Conservation (phyloP, 2,113 vertebrate species). For the Chaenogobius annularis region DNA sequence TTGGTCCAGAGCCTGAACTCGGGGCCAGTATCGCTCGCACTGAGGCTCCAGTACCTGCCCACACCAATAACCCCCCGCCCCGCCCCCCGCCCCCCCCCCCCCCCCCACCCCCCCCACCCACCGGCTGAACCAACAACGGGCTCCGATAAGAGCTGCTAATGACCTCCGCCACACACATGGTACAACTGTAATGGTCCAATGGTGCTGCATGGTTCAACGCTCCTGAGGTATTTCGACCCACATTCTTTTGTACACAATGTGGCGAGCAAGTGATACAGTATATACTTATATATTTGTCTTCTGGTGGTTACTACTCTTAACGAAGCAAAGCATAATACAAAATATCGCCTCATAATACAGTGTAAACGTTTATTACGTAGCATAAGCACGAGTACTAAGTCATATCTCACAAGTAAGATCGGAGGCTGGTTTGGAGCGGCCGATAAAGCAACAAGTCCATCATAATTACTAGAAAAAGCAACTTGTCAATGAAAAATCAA, state of each 20-base stretch:
- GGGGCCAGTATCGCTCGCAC: neutral
- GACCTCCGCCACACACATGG: neutral
- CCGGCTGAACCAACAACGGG: slow-evolving; percentile 5
- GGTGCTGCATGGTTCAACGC: neutral
- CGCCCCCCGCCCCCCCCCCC: too few species aligned
- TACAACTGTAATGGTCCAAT: neutral
- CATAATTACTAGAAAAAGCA: too few species aligned
- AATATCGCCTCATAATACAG: too few species aligned
- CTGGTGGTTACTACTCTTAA: too few species aligned
- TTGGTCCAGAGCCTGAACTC: neutral
- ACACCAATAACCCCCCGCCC: neutral
- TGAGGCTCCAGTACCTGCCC: neutral
- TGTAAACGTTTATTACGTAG: too few species aligned
- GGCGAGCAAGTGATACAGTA: neutral
- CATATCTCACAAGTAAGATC: too few species aligned
- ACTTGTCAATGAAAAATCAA: too few species aligned
- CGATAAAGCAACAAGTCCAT: too few species aligned
- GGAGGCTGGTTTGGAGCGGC: too few species aligned
- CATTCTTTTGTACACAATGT: neutral
- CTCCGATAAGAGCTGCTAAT: slow-evolving; percentile 3
- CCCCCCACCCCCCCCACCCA: too few species aligned
- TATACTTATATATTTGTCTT: neutral
- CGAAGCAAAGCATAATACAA: too few species aligned
- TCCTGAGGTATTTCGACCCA: neutral
- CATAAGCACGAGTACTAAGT: too few species aligned